A percentile compares a stretch with the other conserved stretches of the same genome.
Evolutionary conservation across 1,140 invertebrate species (phyloP).

Genomic region (Camponotus floridanus): DNA sequence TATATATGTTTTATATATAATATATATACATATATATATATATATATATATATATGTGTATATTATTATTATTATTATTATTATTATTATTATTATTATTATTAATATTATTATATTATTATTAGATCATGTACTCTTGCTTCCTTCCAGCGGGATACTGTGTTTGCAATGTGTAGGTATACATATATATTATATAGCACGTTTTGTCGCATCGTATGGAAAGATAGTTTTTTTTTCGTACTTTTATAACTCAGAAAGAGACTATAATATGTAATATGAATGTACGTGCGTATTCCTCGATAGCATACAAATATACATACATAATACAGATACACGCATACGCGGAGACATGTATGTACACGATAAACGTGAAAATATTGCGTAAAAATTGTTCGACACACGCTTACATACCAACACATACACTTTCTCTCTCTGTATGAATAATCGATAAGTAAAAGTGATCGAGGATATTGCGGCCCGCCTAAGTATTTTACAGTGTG

Average conservation of each 20-base stretch:
- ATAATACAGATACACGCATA: neutral
- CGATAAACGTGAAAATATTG: neutral
- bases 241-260: constrained; percentile 69
- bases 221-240: constrained; percentile 68
- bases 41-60: neutral
- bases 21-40: constrained; percentile 6
- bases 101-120: constrained; percentile 38
- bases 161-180: constrained; percentile 69
- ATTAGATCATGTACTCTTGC: constrained; percentile 69
- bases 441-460: constrained; percentile 53
- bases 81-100: constrained; percentile 49
- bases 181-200: constrained; percentile 28
- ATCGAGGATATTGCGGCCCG: constrained; percentile 55
- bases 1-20: constrained; percentile 27
- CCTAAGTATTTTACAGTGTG: constrained; percentile 56
- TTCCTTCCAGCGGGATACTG: constrained; percentile 66
- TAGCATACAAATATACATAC: constrained; percentile 22
- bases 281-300: constrained; percentile 65
- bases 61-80: constrained; percentile 63
- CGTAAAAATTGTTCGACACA: neutral
- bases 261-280: constrained; percentile 66
- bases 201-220: constrained; percentile 57
- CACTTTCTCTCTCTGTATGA: constrained; percentile 53
- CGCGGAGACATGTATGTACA: neutral
- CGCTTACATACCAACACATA: neutral